A percentile compares a stretch with the other conserved stretches of the same genome.
phyloP scores from a whole-genome alignment of 2,888 invertebrate genomes.

The Bellardia pandia region DNA sequence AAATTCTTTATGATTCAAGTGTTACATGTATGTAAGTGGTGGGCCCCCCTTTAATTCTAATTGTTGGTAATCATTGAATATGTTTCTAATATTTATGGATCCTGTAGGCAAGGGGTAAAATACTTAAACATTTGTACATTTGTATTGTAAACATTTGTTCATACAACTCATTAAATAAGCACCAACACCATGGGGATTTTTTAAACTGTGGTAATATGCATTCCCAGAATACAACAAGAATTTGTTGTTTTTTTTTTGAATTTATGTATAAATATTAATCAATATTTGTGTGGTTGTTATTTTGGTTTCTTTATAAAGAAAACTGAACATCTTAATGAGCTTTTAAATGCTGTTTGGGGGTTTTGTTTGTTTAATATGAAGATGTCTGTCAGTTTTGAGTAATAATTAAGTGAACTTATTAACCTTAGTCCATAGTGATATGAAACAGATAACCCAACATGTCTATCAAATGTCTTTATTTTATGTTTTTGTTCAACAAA shows the following conservation, averaged over 20 bases:
- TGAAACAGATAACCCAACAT: slow-evolving; percentile 63
- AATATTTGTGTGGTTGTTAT: slow-evolving; percentile 20
- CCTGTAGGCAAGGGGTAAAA: slow-evolving; percentile 68
- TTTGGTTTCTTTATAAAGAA: neutral
- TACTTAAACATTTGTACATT: slow-evolving; percentile 5
- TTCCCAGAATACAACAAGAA: neutral
- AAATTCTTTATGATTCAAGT: slow-evolving; percentile 50
- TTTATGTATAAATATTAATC: slow-evolving; percentile 40
- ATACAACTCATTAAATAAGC: slow-evolving; percentile 1
- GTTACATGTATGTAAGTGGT: slow-evolving; percentile 9
- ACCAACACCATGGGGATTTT: slow-evolving; percentile 36
- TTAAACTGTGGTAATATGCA: neutral
- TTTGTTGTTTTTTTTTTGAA: neutral
- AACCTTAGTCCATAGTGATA: slow-evolving; percentile 54
- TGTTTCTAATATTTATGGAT: slow-evolving; percentile 73
- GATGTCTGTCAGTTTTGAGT: slow-evolving; percentile 64
- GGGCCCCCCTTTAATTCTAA: slow-evolving; percentile 32
- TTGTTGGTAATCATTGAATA: slow-evolving; percentile 45
- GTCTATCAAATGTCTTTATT: slow-evolving; percentile 64
- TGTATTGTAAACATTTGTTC: slow-evolving; percentile 32
- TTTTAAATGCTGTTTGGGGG: slow-evolving; percentile 58
- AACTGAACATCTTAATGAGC: slow-evolving; percentile 56
- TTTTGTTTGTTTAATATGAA: slow-evolving; percentile 41
- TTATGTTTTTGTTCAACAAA: neutral
- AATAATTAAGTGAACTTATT: slow-evolving; percentile 63